Percentiles rank a stretch among this genome's conserved stretches.
Evolutionary conservation across 2,888 invertebrate species (phyloP).

Genomic region (Mylabris sibirica): DNA sequence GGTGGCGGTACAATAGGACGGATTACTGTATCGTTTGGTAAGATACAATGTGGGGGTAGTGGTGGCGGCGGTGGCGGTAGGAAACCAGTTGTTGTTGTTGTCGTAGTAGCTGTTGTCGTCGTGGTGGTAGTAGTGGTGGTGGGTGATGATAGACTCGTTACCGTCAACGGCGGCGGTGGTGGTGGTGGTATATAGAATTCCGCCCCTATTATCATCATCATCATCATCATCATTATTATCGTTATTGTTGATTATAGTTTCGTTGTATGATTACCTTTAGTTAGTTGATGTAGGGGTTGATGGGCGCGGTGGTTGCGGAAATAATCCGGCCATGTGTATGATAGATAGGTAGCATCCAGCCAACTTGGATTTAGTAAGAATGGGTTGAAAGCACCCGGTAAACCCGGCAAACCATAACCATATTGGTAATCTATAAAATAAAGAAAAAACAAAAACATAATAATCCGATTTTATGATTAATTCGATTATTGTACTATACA

Average conservation of each 20-base stretch:
- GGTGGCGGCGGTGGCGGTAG: neutral
- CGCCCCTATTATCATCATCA: neutral
- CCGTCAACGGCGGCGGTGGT: neutral
- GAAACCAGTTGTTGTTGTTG: neutral
- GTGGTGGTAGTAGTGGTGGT: neutral
- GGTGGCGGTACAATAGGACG: neutral
- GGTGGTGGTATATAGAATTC: slow-evolving; percentile 8
- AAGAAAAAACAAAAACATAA: slow-evolving; percentile 22
- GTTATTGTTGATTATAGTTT: slow-evolving; percentile 40
- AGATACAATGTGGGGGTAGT: neutral
- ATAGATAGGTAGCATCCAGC: slow-evolving; percentile 85
- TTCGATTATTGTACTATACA: no score
- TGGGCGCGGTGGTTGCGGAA: slow-evolving; percentile 61
- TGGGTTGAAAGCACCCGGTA: slow-evolving; percentile 77
- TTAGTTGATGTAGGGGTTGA: slow-evolving; percentile 43
- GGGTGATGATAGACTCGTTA: neutral
- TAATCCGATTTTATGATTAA: slow-evolving; percentile 24
- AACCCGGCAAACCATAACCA: slow-evolving; percentile 69
- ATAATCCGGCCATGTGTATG: slow-evolving; percentile 76
- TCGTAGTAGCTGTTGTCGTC: neutral
- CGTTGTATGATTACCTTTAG: slow-evolving; percentile 52
- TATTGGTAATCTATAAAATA: slow-evolving; percentile 76
- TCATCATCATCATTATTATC: slow-evolving; percentile 13
- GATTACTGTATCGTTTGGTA: neutral
- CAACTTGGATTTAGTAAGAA: slow-evolving; percentile 84